Evolutionary conservation across 2,113 vertebrate species (phyloP).

Genomic region (Recurvirostra avosetta): DNA sequence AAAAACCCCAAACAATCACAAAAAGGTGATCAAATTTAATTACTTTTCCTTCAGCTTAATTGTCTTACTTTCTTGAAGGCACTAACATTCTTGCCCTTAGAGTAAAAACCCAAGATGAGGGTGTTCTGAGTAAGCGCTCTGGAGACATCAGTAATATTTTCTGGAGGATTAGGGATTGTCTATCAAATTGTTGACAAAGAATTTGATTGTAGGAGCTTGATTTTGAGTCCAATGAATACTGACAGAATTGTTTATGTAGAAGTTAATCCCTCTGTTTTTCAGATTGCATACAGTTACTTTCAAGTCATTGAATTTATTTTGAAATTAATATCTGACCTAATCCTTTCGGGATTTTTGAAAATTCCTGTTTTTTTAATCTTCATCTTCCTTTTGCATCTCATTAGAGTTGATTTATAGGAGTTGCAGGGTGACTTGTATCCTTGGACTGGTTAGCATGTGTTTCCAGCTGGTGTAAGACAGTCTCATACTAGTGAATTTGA

Average conservation of each 20-base stretch:
- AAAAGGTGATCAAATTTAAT: background rate
- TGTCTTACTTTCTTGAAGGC: background rate
- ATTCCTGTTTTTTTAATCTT: background rate
- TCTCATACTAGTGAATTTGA: background rate
- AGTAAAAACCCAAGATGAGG: background rate
- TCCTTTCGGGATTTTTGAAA: background rate
- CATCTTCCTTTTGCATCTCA: background rate
- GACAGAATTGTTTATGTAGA: background rate
- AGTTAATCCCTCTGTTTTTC: background rate
- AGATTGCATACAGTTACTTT: background rate
- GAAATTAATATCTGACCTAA: background rate
- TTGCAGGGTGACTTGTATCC: background rate
- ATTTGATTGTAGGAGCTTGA: background rate
- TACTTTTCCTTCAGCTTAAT: background rate
- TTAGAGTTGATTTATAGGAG: background rate
- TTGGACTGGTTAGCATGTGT: background rate
- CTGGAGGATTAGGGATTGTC: background rate
- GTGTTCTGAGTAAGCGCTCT: background rate
- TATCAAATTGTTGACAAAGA: background rate
- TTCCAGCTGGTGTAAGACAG: background rate
- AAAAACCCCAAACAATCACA: rapidly evolving
- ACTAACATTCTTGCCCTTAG: background rate
- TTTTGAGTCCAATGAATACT: background rate
- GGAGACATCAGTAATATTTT: background rate
- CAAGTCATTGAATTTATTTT: background rate